phyloP scores from a whole-genome alignment of 2,113 vertebrate genomes.

The Sorex araneus region DNA sequence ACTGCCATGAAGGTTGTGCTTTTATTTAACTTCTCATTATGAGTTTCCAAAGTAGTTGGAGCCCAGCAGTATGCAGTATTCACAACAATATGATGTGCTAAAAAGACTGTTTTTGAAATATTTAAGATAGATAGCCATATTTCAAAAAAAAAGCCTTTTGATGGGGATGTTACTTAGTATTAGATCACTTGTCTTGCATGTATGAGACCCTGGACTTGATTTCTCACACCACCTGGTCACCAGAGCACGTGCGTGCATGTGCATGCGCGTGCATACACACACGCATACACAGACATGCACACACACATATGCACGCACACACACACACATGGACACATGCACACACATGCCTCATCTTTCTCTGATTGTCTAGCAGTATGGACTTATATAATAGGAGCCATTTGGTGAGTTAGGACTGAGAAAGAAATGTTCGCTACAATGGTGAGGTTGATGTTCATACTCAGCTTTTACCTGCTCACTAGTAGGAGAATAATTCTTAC shows the following conservation, averaged over 20 bases:
- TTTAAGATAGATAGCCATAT: background rate
- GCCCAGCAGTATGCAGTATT: background rate
- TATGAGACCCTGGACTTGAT: too few species aligned
- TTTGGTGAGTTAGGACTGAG: constrained; percentile 1
- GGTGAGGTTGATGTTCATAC: constrained; percentile 6
- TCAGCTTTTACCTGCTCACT: constrained; percentile 24
- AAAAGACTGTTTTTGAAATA: background rate
- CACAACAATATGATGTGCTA: constrained; percentile 18
- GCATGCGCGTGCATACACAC: too few species aligned
- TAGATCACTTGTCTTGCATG: too few species aligned
- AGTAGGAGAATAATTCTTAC: constrained; percentile 34
- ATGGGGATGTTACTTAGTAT: background rate
- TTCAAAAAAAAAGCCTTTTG: background rate
- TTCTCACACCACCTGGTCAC: too few species aligned
- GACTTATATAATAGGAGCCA: background rate
- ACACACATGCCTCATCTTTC: background rate
- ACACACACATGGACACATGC: too few species aligned
- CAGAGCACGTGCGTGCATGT: too few species aligned
- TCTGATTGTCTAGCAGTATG: background rate
- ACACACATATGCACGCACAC: too few species aligned
- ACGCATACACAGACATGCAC: too few species aligned
- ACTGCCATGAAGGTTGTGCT: background rate
- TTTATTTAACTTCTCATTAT: constrained; percentile 49
- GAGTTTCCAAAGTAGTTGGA: background rate
- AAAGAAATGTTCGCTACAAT: constrained; percentile 21